Evolutionary conservation across 2,888 invertebrate species (phyloP).

Genomic region (Calameuta filiformis): DNA sequence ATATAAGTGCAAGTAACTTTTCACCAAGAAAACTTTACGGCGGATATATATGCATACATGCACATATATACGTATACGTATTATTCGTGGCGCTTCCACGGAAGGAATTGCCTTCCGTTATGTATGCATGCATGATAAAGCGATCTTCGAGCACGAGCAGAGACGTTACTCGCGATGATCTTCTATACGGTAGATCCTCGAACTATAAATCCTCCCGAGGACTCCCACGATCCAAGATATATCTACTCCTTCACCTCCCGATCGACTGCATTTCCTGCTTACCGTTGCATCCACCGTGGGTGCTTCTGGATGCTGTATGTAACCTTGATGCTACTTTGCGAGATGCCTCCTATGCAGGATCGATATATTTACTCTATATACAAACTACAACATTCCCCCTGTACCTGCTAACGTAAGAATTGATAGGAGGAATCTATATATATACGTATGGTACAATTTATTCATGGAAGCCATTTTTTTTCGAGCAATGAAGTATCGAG

Average conservation of each 20-base stretch:
- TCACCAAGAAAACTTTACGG: background rate
- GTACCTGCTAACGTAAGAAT: background rate
- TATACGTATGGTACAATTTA: background rate
- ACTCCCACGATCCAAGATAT: conserved; percentile 49
- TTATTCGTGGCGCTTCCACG: background rate
- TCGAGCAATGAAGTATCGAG: background rate
- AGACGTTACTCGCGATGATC: conserved; percentile 44
- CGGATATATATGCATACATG: background rate
- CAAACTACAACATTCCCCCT: background rate
- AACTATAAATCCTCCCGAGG: conserved; percentile 48
- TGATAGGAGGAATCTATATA: background rate
- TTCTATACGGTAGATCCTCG: conserved; percentile 35
- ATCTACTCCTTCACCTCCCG: conserved; percentile 30
- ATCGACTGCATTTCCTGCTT: conserved; percentile 49
- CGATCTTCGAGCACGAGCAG: conserved; percentile 35
- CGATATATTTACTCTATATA: background rate
- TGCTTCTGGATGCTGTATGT: conserved; percentile 35
- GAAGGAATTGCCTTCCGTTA: conserved; percentile 23
- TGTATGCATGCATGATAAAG: conserved; percentile 35
- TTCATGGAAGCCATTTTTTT: background rate
- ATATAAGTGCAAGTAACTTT: background rate
- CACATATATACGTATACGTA: background rate
- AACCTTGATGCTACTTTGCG: conserved; percentile 46
- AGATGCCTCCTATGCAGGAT: conserved; percentile 17
- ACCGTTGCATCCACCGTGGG: conserved; percentile 41